phyloP scores from a whole-genome alignment of 2,888 invertebrate genomes.

The Diarsia brunnea region DNA sequence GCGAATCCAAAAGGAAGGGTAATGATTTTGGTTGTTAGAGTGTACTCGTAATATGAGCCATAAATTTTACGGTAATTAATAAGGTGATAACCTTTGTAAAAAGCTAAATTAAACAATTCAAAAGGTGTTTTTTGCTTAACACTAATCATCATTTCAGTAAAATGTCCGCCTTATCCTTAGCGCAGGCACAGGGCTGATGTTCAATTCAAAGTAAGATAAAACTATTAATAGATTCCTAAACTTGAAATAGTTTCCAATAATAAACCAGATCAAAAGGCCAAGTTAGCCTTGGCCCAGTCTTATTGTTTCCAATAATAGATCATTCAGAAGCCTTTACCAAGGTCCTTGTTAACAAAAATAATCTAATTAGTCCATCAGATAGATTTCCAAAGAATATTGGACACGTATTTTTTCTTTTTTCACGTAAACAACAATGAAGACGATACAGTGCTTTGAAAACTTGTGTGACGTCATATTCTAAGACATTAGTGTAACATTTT shows the following conservation, averaged over 20 bases:
- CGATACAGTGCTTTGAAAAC: too few relatives aligned
- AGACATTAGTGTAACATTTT: too few relatives aligned
- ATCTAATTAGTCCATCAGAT: too few relatives aligned
- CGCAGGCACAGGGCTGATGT: too few relatives aligned
- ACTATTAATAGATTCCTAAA: not conserved
- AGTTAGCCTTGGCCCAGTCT: not conserved
- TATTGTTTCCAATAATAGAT: not conserved
- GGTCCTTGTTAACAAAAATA: not conserved
- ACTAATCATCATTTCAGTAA: too few relatives aligned
- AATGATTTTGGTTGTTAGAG: not conserved
- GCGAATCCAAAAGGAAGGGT: too few relatives aligned
- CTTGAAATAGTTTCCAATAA: not conserved
- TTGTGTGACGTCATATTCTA: too few relatives aligned
- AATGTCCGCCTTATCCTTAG: too few relatives aligned
- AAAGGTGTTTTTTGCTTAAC: not conserved
- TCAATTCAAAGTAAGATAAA: not conserved
- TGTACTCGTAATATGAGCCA: not conserved
- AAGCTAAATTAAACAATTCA: not conserved
- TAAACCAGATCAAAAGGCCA: not conserved
- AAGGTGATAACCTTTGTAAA: not conserved
- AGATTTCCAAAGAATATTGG: too few relatives aligned
- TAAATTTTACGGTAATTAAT: not conserved
- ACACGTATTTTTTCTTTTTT: too few relatives aligned
- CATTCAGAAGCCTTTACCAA: not conserved
- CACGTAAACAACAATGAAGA: too few relatives aligned